Percentiles rank a stretch among this genome's conserved stretches.
Conservation (phyloP, 2,113 vertebrate genomes). For the Oxyura jamaicensis region DNA sequence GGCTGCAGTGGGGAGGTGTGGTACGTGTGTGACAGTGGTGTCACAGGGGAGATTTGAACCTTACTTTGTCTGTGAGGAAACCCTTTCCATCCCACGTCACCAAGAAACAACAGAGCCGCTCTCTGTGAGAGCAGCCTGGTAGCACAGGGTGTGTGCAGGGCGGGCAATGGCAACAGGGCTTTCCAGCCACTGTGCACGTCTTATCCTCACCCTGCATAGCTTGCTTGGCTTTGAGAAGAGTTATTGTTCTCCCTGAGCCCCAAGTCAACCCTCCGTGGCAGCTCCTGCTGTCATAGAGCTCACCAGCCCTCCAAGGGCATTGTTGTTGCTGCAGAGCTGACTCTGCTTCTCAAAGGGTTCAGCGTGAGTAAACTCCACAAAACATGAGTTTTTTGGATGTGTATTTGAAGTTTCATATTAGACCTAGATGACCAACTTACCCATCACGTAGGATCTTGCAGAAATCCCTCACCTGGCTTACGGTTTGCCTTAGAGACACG, state of each 20-base stretch:
- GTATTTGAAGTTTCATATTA: background rate
- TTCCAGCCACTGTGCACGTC: background rate
- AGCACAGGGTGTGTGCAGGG: background rate
- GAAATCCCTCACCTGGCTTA: background rate
- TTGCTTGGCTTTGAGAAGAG: background rate
- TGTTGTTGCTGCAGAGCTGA: background rate
- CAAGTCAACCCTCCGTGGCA: accelerated
- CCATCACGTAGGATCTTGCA: background rate
- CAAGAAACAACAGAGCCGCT: background rate
- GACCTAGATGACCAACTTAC: background rate
- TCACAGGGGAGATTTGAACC: background rate
- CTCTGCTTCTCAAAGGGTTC: background rate
- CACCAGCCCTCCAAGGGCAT: background rate
- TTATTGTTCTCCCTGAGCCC: background rate
- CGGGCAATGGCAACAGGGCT: background rate
- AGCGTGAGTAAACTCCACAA: background rate
- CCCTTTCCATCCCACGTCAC: background rate
- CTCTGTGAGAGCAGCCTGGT: background rate
- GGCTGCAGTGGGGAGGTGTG: background rate
- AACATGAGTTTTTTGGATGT: background rate
- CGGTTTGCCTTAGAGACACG: background rate
- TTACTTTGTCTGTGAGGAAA: background rate
- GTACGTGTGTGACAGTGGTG: background rate
- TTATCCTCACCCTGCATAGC: background rate
- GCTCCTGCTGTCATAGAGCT: background rate